Evolutionary conservation across 2,797 vertebrate genomes (phyloP).

Genomic region (Rhinophrynus dorsalis): DNA sequence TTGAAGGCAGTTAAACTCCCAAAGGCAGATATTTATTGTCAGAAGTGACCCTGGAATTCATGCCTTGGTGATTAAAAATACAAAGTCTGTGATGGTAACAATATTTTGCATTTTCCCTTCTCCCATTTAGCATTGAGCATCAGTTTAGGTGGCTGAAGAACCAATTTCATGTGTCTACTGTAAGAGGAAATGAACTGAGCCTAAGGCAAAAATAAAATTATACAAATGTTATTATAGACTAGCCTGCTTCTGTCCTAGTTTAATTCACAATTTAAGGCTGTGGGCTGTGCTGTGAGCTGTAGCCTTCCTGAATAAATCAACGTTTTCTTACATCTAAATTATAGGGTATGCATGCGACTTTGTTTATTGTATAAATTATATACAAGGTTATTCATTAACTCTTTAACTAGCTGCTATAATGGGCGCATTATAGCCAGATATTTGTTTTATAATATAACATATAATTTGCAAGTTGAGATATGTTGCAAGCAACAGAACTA

Average conservation of each 20-base stretch:
- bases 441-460: background rate
- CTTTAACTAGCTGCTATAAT: slow-evolving; percentile 58
- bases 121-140: slow-evolving; percentile 85
- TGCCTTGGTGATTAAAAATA: slow-evolving; percentile 60
- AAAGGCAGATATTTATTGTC: slow-evolving; percentile 60
- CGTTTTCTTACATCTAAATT: slow-evolving; percentile 99
- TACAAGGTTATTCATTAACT: slow-evolving; percentile 87
- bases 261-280: slow-evolving; percentile 97
- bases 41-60: slow-evolving; percentile 68
- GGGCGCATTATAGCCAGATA: background rate
- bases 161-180: slow-evolving; percentile 99
- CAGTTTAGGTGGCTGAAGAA: slow-evolving; percentile 96
- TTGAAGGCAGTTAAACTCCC: slow-evolving; percentile 54
- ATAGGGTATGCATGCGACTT: slow-evolving; percentile 97
- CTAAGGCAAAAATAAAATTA: slow-evolving; percentile 99
- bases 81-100: slow-evolving; percentile 78
- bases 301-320: slow-evolving; percentile 99
- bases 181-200: slow-evolving; percentile 99
- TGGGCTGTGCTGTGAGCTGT: slow-evolving; percentile 85
- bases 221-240: slow-evolving; percentile 99
- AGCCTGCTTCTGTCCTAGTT: slow-evolving; percentile 99
- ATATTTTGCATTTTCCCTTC: slow-evolving; percentile 83
- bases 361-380: slow-evolving; percentile 99
- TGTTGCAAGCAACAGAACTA: too few species aligned
- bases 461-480: background rate